A percentile compares a stretch with the other conserved stretches of the same genome.
Evolutionary conservation across 2,797 vertebrate genomes (phyloP).

Genomic region (Siniperca undulata): DNA sequence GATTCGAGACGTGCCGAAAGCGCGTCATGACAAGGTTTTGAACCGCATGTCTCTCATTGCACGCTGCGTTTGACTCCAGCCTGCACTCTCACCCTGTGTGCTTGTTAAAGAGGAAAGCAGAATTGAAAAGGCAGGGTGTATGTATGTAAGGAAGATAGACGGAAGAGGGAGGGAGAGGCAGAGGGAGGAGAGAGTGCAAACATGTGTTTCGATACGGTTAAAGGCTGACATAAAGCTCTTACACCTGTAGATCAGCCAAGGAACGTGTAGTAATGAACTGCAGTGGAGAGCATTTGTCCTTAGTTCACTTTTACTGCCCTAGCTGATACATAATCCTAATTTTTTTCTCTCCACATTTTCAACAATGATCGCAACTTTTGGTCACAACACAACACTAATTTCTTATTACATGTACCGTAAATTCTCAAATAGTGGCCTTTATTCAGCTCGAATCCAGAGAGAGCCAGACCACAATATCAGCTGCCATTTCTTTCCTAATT

Average conservation of each 20-base stretch:
- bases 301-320: background rate
- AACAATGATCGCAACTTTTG: background rate
- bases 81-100: slow-evolving; percentile 73
- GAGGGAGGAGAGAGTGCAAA: slow-evolving; percentile 42
- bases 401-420: background rate
- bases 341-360: background rate
- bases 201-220: slow-evolving; percentile 48
- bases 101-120: slow-evolving; percentile 74
- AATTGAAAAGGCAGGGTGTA: slow-evolving; percentile 49
- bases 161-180: slow-evolving; percentile 21
- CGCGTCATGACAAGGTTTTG: slow-evolving; percentile 74
- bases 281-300: background rate
- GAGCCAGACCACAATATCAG: no score
- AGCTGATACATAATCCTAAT: background rate
- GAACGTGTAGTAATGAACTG: slow-evolving; percentile 8
- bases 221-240: slow-evolving; percentile 41
- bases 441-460: background rate
- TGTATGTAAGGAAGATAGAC: slow-evolving; percentile 28
- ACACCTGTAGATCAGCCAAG: slow-evolving; percentile 35
- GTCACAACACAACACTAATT: background rate
- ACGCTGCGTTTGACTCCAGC: slow-evolving; percentile 72
- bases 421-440: background rate
- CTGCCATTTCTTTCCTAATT: background rate
- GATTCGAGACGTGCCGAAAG: slow-evolving; percentile 52
- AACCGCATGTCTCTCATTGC: slow-evolving; percentile 72